Percentiles rank a stretch among this genome's conserved stretches.
Conservation (phyloP, 2,888 invertebrate genomes). For the Eupithecia tripunctaria region DNA sequence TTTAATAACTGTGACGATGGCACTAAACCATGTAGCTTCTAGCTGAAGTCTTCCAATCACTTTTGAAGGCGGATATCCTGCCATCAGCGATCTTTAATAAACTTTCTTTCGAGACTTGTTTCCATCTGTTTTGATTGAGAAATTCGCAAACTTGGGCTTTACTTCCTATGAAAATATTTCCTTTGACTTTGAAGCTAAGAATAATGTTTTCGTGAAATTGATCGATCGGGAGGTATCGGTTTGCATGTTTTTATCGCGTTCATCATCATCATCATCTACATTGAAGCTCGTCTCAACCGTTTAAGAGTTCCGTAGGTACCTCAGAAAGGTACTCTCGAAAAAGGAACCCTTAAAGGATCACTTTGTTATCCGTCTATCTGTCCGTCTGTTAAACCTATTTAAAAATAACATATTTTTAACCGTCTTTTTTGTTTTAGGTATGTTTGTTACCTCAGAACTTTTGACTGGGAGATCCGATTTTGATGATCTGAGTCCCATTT, state of each 20-base stretch:
- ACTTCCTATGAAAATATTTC: constrained; percentile 17
- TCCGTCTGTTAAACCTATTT: too few species aligned
- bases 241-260: neutral
- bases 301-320: too few species aligned
- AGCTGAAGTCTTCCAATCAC: constrained; percentile 31
- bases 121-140: constrained; percentile 34
- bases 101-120: constrained; percentile 38
- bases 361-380: too few species aligned
- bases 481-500: too few species aligned
- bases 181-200: constrained; percentile 8
- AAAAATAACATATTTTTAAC: too few species aligned
- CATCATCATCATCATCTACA: neutral
- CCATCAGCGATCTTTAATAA: constrained; percentile 39
- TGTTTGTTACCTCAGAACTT: too few species aligned
- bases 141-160: constrained; percentile 22
- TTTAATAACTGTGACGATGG: neutral
- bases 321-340: too few species aligned
- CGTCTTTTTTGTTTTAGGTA: too few species aligned
- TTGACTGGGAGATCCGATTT: too few species aligned
- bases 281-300: too few species aligned
- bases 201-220: constrained; percentile 11
- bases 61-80: constrained; percentile 40
- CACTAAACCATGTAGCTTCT: neutral
- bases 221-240: neutral
- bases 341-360: too few species aligned